Base-by-base conservation (phyloP, 2,888 invertebrate species). In the Protonemura montana region DNA sequence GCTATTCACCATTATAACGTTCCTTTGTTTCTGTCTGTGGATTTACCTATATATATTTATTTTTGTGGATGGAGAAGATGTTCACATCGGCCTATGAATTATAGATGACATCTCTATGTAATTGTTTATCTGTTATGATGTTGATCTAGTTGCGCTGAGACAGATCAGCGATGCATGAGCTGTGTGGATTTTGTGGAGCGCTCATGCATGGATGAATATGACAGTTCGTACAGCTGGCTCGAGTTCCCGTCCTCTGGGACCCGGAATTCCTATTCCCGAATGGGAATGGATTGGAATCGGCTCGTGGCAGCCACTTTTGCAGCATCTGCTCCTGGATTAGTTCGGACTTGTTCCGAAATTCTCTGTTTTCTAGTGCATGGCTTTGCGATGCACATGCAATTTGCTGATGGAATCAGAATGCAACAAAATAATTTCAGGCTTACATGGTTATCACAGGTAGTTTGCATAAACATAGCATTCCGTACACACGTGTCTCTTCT, bases 1-100 rank as follows among this genome's bases (percentile, higher is more conserved):
- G 88, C 87, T 76, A 78, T 78, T 78, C 78, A 78, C 27, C 28
- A 28, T 16, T 26, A 78, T 28, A 27, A 78, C 27, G 78, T 78
- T 78, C 28, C 26, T 78, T 78, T 78, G 78, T 28, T 78, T 78
- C 2, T 27, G 26, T 78, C 59, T 59, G 59, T 59, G n/a, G n/a
- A n/a, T n/a, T n/a, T n/a, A n/a, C 21, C 16, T 10, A 59, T 59
- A 59, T 59, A 3, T 35, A 35, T 35, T 35, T 35, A 35, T 35
- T 59, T 59, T 41, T 59, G 6, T 59, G 59, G 59, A 59, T 59
- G 16, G 59, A 59, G 59, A 59, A 59, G 59, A 59, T 59, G 21
- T 59, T 59, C 59, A 16, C 59, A 59, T 59, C 59, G 59, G 59
- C 59, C 13, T 59, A 59, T 59, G 59, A 59, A 59, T 59, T 59